A percentile compares a stretch with the other conserved stretches of the same genome.
These are phyloP conservation scores for Hylaeus volcanicus DNA, from an alignment of 1,140 invertebrate genomes.

Conservation along the genomic window DNA sequence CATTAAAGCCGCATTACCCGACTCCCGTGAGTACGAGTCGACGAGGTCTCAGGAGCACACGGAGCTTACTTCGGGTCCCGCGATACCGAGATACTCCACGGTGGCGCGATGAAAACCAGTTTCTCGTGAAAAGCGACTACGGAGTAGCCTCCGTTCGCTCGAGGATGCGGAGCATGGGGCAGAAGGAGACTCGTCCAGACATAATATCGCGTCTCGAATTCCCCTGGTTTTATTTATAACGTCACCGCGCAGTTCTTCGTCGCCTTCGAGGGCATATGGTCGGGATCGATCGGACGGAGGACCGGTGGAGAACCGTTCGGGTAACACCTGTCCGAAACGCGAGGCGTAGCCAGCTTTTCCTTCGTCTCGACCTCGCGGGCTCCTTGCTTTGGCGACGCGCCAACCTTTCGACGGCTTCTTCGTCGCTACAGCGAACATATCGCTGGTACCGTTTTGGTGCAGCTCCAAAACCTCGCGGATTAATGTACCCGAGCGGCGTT, in stretches of 20 bases:
- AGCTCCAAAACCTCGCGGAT: constrained; percentile 12
- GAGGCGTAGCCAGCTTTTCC: constrained; percentile 1
- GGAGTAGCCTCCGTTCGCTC: constrained; percentile 3
- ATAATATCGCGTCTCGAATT: constrained; percentile 36
- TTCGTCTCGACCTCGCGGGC: constrained; percentile 19
- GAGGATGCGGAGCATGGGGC: constrained; percentile 2
- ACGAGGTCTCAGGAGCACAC: constrained; percentile 28
- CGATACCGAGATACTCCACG: constrained; percentile 33
- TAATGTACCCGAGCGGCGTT: too few relatives aligned
- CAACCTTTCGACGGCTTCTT: constrained; percentile 25
- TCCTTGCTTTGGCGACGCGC: constrained; percentile 29
- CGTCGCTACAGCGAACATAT: neutral
- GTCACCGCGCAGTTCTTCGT: neutral
- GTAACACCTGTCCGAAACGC: constrained; percentile 48
- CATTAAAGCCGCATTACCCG: constrained; percentile 50
- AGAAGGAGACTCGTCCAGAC: constrained; percentile 38
- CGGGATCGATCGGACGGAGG: constrained; percentile 30
- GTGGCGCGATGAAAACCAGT: constrained; percentile 48
- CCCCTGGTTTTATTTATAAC: constrained; percentile 53
- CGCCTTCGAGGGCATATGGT: constrained; percentile 14
- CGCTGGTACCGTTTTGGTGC: constrained; percentile 32
- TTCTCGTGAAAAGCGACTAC: constrained; percentile 49
- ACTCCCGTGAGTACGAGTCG: constrained; percentile 43
- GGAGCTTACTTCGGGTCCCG: constrained; percentile 31
- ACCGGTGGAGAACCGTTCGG: neutral